Percentiles rank a stretch among this genome's conserved stretches.
Evolutionary conservation across 2,113 vertebrate species (phyloP).

Genomic region (Callithrix jacchus): DNA sequence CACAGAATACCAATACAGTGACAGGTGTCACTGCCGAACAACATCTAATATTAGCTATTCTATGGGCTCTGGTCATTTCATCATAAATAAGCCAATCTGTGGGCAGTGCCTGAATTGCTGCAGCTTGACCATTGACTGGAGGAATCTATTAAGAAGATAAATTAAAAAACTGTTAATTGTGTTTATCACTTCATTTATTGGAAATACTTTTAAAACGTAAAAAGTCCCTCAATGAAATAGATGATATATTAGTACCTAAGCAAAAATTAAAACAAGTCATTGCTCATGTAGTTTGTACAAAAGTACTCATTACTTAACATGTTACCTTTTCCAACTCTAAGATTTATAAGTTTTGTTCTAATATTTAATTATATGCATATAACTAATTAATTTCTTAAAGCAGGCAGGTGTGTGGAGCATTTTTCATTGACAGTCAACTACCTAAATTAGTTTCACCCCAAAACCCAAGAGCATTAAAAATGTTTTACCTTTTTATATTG

Average conservation of each 20-base stretch:
- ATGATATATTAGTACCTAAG: neutral
- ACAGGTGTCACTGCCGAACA: conserved; percentile 91
- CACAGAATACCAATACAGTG: conserved; percentile 91
- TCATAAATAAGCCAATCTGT: conserved; percentile 97
- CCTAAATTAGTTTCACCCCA: neutral
- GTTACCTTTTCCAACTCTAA: neutral
- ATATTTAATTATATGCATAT: neutral
- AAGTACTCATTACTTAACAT: neutral
- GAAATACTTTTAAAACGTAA: conserved; percentile 40
- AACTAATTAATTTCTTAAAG: conserved; percentile 21
- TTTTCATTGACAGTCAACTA: conserved; percentile 23
- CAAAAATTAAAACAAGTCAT: conserved; percentile 25
- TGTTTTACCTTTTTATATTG: conserved; percentile 91
- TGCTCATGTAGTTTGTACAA: neutral
- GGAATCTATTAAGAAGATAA: conserved; percentile 83
- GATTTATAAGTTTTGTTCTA: conserved; percentile 35
- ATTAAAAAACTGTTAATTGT: neutral
- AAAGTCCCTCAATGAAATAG: conserved; percentile 4
- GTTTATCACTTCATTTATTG: neutral
- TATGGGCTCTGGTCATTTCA: conserved; percentile 92
- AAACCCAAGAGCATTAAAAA: conserved; percentile 48
- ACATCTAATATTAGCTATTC: conserved; percentile 92
- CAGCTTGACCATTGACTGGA: conserved; percentile 86
- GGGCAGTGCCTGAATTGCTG: conserved; percentile 87
- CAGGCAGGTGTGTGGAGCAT: neutral